Evolutionary conservation across 1,140 invertebrate genomes (phyloP).

Genomic region (Drosophila littoralis): DNA sequence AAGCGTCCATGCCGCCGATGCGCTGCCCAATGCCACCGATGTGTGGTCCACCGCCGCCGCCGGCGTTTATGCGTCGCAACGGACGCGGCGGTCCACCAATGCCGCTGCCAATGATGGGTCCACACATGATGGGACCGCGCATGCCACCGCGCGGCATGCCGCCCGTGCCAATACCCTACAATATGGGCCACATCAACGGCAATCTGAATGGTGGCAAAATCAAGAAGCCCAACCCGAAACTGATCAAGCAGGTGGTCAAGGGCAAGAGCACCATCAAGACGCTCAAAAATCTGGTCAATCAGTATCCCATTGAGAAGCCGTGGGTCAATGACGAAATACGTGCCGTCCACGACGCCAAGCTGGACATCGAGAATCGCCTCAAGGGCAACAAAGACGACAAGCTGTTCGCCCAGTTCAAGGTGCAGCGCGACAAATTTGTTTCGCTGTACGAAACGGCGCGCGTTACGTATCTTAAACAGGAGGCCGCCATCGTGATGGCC

Average conservation of each 20-base stretch:
- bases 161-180: slow-evolving; percentile 39
- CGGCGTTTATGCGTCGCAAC: slow-evolving; percentile 62
- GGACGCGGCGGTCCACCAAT: slow-evolving; percentile 48
- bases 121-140: slow-evolving; percentile 62
- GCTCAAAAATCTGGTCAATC: slow-evolving; percentile 80
- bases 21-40: slow-evolving; percentile 52
- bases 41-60: slow-evolving; percentile 52
- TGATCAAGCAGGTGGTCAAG: slow-evolving; percentile 72
- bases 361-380: slow-evolving; percentile 79
- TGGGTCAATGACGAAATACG: slow-evolving; percentile 82
- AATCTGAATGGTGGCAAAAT: slow-evolving; percentile 59
- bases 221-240: slow-evolving; percentile 71
- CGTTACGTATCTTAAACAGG: slow-evolving; percentile 73
- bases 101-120: slow-evolving; percentile 59
- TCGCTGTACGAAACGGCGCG: slow-evolving; percentile 74
- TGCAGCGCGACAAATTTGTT: slow-evolving; percentile 83
- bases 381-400: slow-evolving; percentile 84
- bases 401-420: slow-evolving; percentile 80
- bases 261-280: slow-evolving; percentile 81
- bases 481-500: slow-evolving; percentile 72
- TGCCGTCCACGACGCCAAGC: slow-evolving; percentile 68
- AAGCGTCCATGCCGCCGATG: slow-evolving; percentile 55
- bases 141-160: slow-evolving; percentile 59
- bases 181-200: slow-evolving; percentile 54
- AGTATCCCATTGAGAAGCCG: slow-evolving; percentile 83